A percentile compares a stretch with the other conserved stretches of the same genome.
These are phyloP conservation scores for Calosoma granatense DNA, from an alignment of 1,140 invertebrate species.

Conservation along the genomic window DNA sequence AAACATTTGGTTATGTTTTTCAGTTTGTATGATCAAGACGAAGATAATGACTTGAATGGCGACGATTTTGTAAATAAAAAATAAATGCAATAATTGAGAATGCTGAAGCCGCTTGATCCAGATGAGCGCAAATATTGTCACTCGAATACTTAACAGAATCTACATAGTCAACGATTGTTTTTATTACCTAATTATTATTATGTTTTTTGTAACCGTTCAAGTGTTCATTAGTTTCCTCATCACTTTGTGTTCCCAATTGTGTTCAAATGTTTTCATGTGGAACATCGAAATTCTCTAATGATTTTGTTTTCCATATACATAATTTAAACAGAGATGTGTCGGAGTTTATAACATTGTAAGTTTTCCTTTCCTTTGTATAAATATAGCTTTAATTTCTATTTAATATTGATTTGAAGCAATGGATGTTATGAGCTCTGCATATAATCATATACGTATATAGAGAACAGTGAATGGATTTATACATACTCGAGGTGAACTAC, in stretches of 20 bases:
- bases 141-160: background rate
- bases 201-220: background rate
- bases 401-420: slow-evolving; percentile 3
- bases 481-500: background rate
- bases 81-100: slow-evolving; percentile 4
- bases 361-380: background rate
- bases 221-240: slow-evolving; percentile 5
- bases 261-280: slow-evolving; percentile 16
- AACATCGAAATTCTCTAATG: background rate
- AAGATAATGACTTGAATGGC: slow-evolving; percentile 2
- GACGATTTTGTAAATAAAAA: slow-evolving; percentile 10
- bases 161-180: background rate
- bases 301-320: background rate
- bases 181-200: background rate
- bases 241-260: slow-evolving; percentile 15
- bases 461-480: background rate
- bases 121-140: slow-evolving; percentile 6
- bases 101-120: background rate
- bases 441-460: background rate
- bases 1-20: background rate
- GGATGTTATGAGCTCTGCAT: background rate
- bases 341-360: background rate
- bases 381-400: slow-evolving; percentile 9
- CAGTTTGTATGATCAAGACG: background rate
- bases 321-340: background rate